Conservation (phyloP, 2,113 vertebrate genomes). For the Clarias magur region DNA sequence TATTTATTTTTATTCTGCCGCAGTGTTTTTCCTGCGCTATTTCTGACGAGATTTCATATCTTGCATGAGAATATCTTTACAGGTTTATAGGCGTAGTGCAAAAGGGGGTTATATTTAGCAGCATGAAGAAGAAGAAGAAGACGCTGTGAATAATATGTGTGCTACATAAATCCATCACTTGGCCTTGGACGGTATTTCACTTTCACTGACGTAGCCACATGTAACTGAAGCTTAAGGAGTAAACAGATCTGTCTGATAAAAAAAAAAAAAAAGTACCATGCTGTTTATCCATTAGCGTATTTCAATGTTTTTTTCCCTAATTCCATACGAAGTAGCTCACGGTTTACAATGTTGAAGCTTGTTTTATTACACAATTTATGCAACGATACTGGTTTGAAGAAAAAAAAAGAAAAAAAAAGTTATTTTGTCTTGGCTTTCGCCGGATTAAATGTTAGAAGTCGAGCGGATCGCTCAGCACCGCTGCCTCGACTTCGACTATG, state of each 20-base stretch:
- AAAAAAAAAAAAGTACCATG: neutral
- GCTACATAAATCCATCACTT: slow-evolving; percentile 34
- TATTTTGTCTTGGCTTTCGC: neutral
- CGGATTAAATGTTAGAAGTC: slow-evolving; percentile 1
- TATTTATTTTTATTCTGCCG: neutral
- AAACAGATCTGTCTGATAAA: slow-evolving; percentile 40
- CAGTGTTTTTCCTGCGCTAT: neutral
- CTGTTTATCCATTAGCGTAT: neutral
- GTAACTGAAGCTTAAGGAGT: slow-evolving; percentile 31
- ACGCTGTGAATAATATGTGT: slow-evolving; percentile 34
- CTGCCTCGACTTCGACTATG: slow-evolving; percentile 16
- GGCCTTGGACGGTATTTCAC: slow-evolving; percentile 31
- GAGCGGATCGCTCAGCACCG: slow-evolving; percentile 10
- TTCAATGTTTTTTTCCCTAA: neutral
- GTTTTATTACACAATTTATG: neutral
- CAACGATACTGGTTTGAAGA: neutral
- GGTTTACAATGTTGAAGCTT: too few relatives aligned
- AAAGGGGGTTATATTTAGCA: slow-evolving; percentile 47
- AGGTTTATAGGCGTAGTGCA: slow-evolving; percentile 27
- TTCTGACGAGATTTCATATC: slow-evolving; percentile 9
- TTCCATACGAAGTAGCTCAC: neutral
- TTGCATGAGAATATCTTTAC: slow-evolving; percentile 36
- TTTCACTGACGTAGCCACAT: slow-evolving; percentile 42
- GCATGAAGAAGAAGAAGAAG: slow-evolving; percentile 34
- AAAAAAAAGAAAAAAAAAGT: too few relatives aligned